Conservation (phyloP, 2,888 invertebrate species). For the Romanomermis culicivorax region DNA sequence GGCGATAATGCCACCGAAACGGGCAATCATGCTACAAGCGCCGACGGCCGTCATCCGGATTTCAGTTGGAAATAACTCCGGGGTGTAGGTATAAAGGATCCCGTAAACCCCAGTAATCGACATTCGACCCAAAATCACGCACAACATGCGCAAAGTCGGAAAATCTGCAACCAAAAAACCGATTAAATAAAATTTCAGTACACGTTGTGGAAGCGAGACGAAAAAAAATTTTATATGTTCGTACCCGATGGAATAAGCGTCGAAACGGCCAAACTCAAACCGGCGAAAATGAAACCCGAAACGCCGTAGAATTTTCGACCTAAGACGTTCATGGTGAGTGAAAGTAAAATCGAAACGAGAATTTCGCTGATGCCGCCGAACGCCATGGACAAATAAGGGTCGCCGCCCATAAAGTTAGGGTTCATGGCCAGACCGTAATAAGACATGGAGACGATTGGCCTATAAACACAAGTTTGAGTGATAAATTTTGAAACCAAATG, state of each 20-base stretch:
- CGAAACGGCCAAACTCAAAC: background rate
- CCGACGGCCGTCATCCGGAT: background rate
- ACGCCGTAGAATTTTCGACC: background rate
- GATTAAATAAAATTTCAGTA: too few species aligned
- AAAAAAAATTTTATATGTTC: background rate
- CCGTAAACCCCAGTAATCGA: background rate
- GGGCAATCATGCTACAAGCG: background rate
- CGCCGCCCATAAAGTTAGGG: constrained; percentile 52
- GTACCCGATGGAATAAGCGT: background rate
- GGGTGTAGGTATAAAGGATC: background rate
- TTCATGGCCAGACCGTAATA: constrained; percentile 73
- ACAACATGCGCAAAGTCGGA: background rate
- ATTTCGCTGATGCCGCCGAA: constrained; percentile 43
- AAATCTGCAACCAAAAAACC: background rate
- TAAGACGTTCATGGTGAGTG: background rate
- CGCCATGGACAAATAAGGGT: constrained; percentile 60
- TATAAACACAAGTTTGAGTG: too few species aligned
- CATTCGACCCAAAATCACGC: background rate
- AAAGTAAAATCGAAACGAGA: constrained; percentile 16
- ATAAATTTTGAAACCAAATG: too few species aligned
- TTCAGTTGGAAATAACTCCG: background rate
- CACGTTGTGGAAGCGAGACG: too few species aligned
- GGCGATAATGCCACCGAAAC: background rate
- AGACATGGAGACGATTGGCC: constrained; percentile 58
- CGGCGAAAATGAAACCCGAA: background rate